Evolutionary conservation across 2,888 invertebrate genomes (phyloP), one percentile per base, ranked within the genome.

Genomic region (Stenurella melanura): DNA sequence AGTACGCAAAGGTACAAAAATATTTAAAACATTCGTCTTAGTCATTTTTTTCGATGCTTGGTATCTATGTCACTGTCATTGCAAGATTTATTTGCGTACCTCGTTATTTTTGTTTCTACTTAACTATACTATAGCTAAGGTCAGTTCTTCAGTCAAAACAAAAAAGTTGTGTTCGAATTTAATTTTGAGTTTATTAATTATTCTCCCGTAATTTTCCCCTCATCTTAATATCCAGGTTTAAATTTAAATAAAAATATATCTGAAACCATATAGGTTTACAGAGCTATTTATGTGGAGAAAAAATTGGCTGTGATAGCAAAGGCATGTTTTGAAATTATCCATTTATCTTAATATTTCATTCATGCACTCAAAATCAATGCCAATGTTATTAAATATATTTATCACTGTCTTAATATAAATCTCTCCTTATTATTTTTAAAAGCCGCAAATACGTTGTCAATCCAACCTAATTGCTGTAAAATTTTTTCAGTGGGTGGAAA

Each of bases 261-360:
- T 42, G 12, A 15, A 42, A 15, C 42, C 42, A 42, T 38, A 38
- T 38, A 2, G 4, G 15, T 50, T 6, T n/a, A n/a, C 7, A 12
- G 1, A 12, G 11, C 60, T 15, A n/a, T 50, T 50, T 50, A 50
- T 50, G n/a, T 50, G n/a, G 50, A 11, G 30, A 58, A 69, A 69
- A 69, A n/a, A 11, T 69, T 69, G 69, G 69, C 69, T 69, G 18
- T 17, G 57, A 12, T 17, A 30, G 19, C 69, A 1, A 57, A 6
- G 9, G 50, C 50, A n/a, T 50, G n/a, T 50, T 50, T 50, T 50
- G n/a, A 50, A 50, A 50, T 50, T 1, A 17, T 54, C 30, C 17
- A 15, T 57, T 58, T 69, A 15, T 56, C 69, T 57, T 19, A 58
- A 57, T 69, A 26, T 69, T 69, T 69, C 69, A 69, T 58, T 69